phyloP scores from a whole-genome alignment of 2,888 invertebrate genomes.

The Drosophila leonis region DNA sequence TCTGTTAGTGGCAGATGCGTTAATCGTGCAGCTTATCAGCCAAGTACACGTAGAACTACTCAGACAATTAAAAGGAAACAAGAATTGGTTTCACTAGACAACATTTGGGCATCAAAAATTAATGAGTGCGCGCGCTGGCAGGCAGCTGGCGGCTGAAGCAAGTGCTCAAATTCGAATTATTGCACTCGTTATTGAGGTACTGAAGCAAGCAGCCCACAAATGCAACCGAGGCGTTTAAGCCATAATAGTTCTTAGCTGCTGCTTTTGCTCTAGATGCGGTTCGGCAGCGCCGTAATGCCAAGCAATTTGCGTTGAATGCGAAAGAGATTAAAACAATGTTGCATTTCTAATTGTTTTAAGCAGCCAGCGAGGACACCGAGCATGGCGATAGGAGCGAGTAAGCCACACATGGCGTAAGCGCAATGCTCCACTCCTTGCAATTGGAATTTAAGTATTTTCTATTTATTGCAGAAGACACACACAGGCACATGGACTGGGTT shows the following conservation, averaged over 20 bases:
- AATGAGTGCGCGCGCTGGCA: slow-evolving; percentile 19
- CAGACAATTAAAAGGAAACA: neutral
- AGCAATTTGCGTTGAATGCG: slow-evolving; percentile 82
- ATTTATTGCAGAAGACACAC: slow-evolving; percentile 61
- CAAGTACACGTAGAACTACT: neutral
- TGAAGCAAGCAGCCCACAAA: slow-evolving; percentile 13
- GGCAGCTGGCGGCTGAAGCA: slow-evolving; percentile 41
- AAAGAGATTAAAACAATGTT: slow-evolving; percentile 82
- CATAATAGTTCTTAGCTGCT: slow-evolving; percentile 31
- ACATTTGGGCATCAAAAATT: slow-evolving; percentile 38
- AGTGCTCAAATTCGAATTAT: slow-evolving; percentile 78
- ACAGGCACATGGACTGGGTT: neutral
- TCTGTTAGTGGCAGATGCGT: neutral
- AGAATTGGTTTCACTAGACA: slow-evolving; percentile 13
- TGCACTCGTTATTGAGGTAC: slow-evolving; percentile 51
- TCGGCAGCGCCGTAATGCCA: slow-evolving; percentile 71
- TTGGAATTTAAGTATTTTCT: slow-evolving; percentile 77
- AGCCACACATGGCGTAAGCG: slow-evolving; percentile 71
- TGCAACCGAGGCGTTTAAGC: slow-evolving; percentile 5
- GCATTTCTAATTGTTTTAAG: slow-evolving; percentile 81
- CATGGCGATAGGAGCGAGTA: slow-evolving; percentile 7
- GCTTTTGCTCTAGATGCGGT: slow-evolving; percentile 54
- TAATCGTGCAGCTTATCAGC: neutral
- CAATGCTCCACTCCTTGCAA: slow-evolving; percentile 47
- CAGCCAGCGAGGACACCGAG: slow-evolving; percentile 47